phyloP scores from a whole-genome alignment of 2,797 vertebrate species.

The Alauda arvensis region DNA sequence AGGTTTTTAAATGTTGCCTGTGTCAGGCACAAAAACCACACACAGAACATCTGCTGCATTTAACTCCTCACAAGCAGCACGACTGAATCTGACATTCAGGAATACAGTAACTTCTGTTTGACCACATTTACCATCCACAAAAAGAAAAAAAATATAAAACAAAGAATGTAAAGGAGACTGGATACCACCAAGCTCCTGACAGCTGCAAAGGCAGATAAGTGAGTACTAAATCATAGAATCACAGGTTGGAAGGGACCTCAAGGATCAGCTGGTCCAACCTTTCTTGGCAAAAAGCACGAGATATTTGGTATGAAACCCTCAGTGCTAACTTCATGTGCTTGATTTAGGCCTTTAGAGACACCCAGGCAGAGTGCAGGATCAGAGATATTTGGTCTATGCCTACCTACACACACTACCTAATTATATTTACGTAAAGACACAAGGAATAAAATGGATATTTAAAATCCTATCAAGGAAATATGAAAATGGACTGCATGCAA shows the following conservation, averaged over 20 bases:
- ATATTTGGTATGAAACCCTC: background rate
- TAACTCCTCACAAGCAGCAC: background rate
- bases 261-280: background rate
- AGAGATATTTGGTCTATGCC: background rate
- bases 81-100: background rate
- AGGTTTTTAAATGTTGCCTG: background rate
- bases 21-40: background rate
- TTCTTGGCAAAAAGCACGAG: background rate
- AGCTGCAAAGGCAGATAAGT: background rate
- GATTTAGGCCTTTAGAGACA: background rate
- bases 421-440: background rate
- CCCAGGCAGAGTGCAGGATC: background rate
- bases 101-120: background rate
- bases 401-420: background rate
- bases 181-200: background rate
- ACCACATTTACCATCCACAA: background rate
- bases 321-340: background rate
- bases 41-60: background rate
- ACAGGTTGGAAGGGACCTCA: background rate
- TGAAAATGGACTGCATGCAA: background rate
- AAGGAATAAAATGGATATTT: background rate
- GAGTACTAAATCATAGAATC: background rate
- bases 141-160: rapidly evolving
- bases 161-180: background rate
- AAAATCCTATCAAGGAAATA: background rate